phyloP scores from a whole-genome alignment of 2,888 invertebrate genomes.

The Agrotis ipsilon region DNA sequence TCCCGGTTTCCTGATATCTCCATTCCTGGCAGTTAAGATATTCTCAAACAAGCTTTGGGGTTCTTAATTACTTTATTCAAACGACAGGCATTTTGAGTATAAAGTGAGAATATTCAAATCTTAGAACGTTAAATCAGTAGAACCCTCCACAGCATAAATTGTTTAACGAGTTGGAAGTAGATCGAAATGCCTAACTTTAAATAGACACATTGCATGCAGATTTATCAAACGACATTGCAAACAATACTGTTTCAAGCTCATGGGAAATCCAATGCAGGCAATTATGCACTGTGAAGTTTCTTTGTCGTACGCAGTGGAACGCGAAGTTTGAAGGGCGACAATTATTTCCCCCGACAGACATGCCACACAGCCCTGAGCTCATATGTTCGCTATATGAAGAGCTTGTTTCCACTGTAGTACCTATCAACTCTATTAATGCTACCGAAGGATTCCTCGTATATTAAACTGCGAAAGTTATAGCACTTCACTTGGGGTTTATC shows the following conservation, averaged over 20 bases:
- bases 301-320: conserved; percentile 33
- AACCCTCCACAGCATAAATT: background rate
- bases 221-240: conserved; percentile 31
- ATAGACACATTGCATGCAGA: conserved; percentile 20
- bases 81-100: conserved; percentile 3
- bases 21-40: conserved; percentile 23
- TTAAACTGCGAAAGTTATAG: conserved; percentile 45
- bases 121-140: conserved; percentile 1
- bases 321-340: conserved; percentile 60
- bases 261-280: conserved; percentile 68
- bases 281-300: conserved; percentile 66
- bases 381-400: conserved; percentile 36
- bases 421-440: conserved; percentile 31
- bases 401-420: conserved; percentile 35
- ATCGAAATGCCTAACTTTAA: conserved; percentile 3
- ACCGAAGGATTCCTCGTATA: conserved; percentile 28
- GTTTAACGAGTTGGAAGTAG: background rate
- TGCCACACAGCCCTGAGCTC: conserved; percentile 30
- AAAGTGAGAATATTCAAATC: conserved; percentile 11
- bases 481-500: conserved; percentile 42
- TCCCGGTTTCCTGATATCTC: conserved; percentile 10
- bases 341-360: conserved; percentile 64
- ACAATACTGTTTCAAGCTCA: conserved; percentile 52
- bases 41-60: conserved; percentile 1
- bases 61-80: conserved; percentile 18